phyloP scores from a whole-genome alignment of 2,888 invertebrate genomes.

The Thalpophila matura region DNA sequence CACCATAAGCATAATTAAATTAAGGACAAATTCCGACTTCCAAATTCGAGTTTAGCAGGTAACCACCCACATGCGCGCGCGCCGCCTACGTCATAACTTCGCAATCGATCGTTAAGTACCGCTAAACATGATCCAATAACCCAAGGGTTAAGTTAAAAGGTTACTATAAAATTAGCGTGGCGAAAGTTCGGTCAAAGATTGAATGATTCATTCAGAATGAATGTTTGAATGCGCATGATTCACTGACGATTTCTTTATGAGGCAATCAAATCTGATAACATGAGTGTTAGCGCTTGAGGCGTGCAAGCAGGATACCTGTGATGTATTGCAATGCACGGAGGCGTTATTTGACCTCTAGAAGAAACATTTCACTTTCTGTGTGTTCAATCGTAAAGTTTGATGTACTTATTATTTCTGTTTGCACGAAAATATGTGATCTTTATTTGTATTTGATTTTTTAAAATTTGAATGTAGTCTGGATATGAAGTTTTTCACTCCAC shows the following conservation, averaged over 20 bases:
- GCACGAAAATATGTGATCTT: too few relatives aligned
- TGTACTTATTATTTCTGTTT: too few relatives aligned
- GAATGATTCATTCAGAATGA: conserved; percentile 53
- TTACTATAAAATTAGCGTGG: conserved; percentile 55
- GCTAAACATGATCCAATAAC: conserved; percentile 59
- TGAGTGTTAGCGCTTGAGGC: conserved; percentile 34
- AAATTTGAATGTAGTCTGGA: too few relatives aligned
- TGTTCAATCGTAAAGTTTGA: not conserved
- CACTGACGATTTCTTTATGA: conserved; percentile 57
- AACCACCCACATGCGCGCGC: conserved; percentile 54
- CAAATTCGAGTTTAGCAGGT: conserved; percentile 39
- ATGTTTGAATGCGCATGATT: conserved; percentile 54
- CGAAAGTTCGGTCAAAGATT: conserved; percentile 55
- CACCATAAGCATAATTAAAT: conserved; percentile 28
- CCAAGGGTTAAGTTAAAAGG: conserved; percentile 47
- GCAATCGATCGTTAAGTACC: conserved; percentile 55
- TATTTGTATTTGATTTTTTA: too few relatives aligned
- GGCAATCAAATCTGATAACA: conserved; percentile 55
- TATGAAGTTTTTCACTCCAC: too few relatives aligned
- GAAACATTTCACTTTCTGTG: conserved; percentile 1
- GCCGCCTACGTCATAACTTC: conserved; percentile 62
- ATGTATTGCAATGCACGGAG: not conserved
- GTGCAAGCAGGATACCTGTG: conserved; percentile 4
- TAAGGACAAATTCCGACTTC: conserved; percentile 49
- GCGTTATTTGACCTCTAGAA: conserved; percentile 4